Evolutionary conservation across 1,140 invertebrate genomes (phyloP), one percentile per base, ranked within the genome.

Genomic region (Scylla paramamosain): DNA sequence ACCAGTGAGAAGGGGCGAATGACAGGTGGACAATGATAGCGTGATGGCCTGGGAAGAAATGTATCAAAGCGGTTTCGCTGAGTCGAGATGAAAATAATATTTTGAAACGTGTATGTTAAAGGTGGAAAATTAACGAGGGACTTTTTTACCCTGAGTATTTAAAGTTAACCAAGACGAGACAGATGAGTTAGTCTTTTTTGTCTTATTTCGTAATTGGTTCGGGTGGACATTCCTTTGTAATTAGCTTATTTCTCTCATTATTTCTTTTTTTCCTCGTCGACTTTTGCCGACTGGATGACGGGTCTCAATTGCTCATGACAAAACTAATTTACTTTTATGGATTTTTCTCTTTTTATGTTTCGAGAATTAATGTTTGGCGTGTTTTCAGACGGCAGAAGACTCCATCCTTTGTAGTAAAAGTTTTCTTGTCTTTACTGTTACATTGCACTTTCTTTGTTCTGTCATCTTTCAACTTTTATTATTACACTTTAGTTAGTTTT

Each of bases 181-280:
- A 59, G 8, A 31, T 39, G 20, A 25, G 25, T 45, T 52, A 45
- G n/a, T 91, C 31, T 83, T 77, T 83, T 39, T 39, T 77, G 52
- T 48, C 82, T 77, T 84, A 67, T 92, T 77, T 93, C 28, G 67
- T 77, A 77, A 77, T n/a, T 77, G 67, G 7, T n/a, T 77, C 67
- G 25, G 67, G 67, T 77, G 20, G 8, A 77, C 67, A 77, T 77
- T 25, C 67, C 67, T n/a, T 0, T 77, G 67, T 77, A 77, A 77
- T 77, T 77, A n/a, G 20, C 67, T 77, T 77, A 48, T 52, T 88
- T 46, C 10, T 45, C 86, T 88, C 31, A 25, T 88, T 46, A n/a
- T 88, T 45, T n/a, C 28, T 88, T 28, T 32, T 25, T 29, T 31
- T 25, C 32, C 1, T 86, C 32, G 28, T 46, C 25, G 14, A 12